phyloP scores from a whole-genome alignment of 2,888 invertebrate genomes.

The Apeira syringaria region DNA sequence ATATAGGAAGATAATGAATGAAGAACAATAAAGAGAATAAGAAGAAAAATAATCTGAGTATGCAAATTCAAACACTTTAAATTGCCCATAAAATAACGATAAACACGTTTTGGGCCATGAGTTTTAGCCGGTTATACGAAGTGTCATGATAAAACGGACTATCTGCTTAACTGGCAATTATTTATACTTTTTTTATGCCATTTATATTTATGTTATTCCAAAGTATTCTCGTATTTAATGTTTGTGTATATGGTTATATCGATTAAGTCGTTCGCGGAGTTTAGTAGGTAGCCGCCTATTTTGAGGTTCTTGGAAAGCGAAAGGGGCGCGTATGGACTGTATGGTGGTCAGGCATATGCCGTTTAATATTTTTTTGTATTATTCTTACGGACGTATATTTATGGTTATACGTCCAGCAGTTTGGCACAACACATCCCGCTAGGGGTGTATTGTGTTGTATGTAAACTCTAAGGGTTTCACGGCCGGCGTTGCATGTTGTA shows the following conservation, averaged over 20 bases:
- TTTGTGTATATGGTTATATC: too few relatives aligned
- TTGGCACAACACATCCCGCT: too few relatives aligned
- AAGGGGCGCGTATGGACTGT: slow-evolving; percentile 8
- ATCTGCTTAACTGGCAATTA: slow-evolving; percentile 6
- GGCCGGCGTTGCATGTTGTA: too few relatives aligned
- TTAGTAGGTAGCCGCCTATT: slow-evolving; percentile 2
- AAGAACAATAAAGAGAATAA: too few relatives aligned
- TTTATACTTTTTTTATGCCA: slow-evolving; percentile 14
- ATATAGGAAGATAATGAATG: slow-evolving; percentile 3
- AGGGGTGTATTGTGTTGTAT: too few relatives aligned
- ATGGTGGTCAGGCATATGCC: slow-evolving; percentile 2
- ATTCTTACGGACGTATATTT: too few relatives aligned
- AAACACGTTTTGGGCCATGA: slow-evolving; percentile 13
- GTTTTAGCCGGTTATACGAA: slow-evolving; percentile 14
- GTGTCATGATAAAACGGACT: slow-evolving; percentile 10
- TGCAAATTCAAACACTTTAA: slow-evolving; percentile 11
- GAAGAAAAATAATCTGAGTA: too few relatives aligned
- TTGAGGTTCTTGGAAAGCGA: slow-evolving; percentile 22
- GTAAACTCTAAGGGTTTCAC: too few relatives aligned
- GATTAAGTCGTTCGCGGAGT: slow-evolving; percentile 6
- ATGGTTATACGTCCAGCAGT: too few relatives aligned
- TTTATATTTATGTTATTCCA: slow-evolving; percentile 19
- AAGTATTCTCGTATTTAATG: too few relatives aligned
- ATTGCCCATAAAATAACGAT: slow-evolving; percentile 18
- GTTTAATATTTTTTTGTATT: too few relatives aligned